Conservation (phyloP, 2,888 invertebrate genomes). For the Hemaris fuciformis region DNA sequence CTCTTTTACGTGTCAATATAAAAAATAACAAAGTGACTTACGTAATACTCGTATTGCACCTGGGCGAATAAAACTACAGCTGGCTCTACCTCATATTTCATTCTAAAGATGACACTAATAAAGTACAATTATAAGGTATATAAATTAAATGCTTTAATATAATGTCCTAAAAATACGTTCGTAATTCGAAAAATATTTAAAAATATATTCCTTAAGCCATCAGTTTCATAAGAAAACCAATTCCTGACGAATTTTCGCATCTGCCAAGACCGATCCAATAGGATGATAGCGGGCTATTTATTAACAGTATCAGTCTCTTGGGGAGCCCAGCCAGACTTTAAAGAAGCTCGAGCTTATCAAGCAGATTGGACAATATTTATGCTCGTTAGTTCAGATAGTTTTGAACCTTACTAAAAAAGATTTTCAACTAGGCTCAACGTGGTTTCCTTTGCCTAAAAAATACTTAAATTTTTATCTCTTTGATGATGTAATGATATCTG, state of each 20-base stretch:
- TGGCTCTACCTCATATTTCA: too few species aligned
- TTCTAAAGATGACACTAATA: too few species aligned
- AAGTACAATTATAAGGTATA: too few species aligned
- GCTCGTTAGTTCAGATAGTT: not conserved
- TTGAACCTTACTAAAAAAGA: not conserved
- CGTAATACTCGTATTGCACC: too few species aligned
- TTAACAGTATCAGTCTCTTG: not conserved
- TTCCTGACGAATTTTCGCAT: not conserved
- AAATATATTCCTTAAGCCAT: not conserved
- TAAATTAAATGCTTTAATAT: too few species aligned
- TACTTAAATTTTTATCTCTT: too few species aligned
- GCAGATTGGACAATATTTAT: not conserved
- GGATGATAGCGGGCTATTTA: not conserved
- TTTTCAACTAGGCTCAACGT: not conserved
- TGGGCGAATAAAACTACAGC: too few species aligned
- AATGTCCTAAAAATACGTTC: too few species aligned
- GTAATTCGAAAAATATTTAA: too few species aligned
- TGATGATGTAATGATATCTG: too few species aligned
- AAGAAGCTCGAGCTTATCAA: not conserved
- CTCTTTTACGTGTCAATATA: too few species aligned
- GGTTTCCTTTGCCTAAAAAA: not conserved
- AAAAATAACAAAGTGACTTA: too few species aligned
- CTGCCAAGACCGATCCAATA: not conserved
- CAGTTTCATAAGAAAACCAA: not conserved
- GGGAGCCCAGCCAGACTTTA: not conserved